Evolutionary conservation across 2,113 vertebrate species (phyloP).

Genomic region (Leptocoma aspasia): DNA sequence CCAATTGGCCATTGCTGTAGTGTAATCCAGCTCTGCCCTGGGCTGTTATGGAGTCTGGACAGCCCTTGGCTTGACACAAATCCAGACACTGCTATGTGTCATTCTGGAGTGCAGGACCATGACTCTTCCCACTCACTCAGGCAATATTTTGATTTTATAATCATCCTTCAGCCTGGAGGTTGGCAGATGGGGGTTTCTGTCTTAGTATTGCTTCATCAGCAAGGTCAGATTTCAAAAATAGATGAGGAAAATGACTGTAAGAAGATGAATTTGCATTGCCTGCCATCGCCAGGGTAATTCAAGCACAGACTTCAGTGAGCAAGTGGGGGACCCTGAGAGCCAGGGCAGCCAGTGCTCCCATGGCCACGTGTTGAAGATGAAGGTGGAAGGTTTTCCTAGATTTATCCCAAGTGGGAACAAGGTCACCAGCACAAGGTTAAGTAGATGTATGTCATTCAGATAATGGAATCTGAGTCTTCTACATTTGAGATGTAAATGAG

Average conservation of each 20-base stretch:
- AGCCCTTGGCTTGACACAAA: not conserved
- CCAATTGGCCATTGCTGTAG: not conserved
- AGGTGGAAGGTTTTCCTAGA: not conserved
- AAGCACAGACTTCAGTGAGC: not conserved
- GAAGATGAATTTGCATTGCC: not conserved
- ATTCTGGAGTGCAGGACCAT: not conserved
- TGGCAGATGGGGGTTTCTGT: not conserved
- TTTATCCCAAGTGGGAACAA: not conserved
- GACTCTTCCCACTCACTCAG: not conserved
- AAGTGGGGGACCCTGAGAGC: not conserved
- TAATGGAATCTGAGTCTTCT: not conserved
- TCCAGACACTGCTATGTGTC: rapidly evolving
- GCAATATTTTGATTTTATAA: not conserved
- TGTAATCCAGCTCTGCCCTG: not conserved
- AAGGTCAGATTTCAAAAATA: slow-evolving; percentile 10
- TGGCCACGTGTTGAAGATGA: not conserved
- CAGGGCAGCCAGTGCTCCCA: not conserved
- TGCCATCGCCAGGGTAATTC: not conserved
- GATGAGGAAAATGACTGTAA: not conserved
- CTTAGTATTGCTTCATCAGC: not conserved
- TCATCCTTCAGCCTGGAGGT: not conserved
- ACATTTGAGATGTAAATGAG: slow-evolving; percentile 3
- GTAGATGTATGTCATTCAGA: slow-evolving; percentile 23
- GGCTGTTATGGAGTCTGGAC: not conserved
- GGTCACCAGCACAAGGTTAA: not conserved